Base-by-base conservation (phyloP, 2,797 vertebrate genomes). In the Oreochromis mossambicus region DNA sequence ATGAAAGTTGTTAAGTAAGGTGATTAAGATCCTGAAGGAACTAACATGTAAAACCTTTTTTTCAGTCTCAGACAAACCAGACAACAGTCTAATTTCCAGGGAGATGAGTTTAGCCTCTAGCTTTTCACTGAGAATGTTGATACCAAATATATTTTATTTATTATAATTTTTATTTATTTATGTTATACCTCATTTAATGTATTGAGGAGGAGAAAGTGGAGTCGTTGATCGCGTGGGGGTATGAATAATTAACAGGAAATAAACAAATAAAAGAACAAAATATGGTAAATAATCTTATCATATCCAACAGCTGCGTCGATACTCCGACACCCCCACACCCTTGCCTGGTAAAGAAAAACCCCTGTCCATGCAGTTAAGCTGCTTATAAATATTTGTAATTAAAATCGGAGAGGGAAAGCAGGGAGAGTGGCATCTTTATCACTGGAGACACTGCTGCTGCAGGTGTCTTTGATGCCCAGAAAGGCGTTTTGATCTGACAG, bases 371-470 rank as follows among this genome's bases (percentile, higher is more conserved):
- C 84, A 90, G 90, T 94, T 95, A 96, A 95, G 95, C 96, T 91
- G 94, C 95, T 95, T 96, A 97, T 95, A 94, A 87, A 87, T 95
- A 92, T 94, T 95, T 96, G 92, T 93, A 96, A 96, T 96, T 96
- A 96, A 93, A 92, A 95, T 94, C 32, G 86, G 88, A 92, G 88
- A 82, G 89, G 85, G 89, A 83, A 92, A 86, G 90, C 89, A 80
- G 82, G 78, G 86, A 92, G 89, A 95, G 78, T 91, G 86, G 84
- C 87, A 54, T 93, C 90, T 94, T 96, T 96, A 94, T 95, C 93
- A 91, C 86, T 77, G 56, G 56, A 93, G 89, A 92, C 86, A 94
- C 85, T 87, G 84, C 85, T 85, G 90, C 90, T 95, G 94, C 94
- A 93, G 94, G 85, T 89, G 88, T 73, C 83, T 95, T 94, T 95